Evolutionary conservation across 1,140 invertebrate genomes (phyloP).

Genomic region (Druon quercuslanigerum): DNA sequence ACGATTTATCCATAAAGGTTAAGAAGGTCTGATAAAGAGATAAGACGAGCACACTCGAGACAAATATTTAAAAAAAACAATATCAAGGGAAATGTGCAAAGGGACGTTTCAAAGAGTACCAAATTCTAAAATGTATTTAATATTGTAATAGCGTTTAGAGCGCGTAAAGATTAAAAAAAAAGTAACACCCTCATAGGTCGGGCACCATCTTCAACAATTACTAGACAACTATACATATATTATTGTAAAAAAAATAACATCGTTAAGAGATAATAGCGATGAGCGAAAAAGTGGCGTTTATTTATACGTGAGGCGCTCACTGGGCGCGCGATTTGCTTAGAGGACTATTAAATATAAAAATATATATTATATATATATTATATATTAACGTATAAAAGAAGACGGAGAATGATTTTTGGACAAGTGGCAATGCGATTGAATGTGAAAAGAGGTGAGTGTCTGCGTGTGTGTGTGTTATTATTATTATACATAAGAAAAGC

Average conservation of each 20-base stretch:
- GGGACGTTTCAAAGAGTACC: constrained; percentile 70
- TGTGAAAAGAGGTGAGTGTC: constrained; percentile 53
- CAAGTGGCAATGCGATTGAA: constrained; percentile 49
- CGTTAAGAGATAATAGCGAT: constrained; percentile 49
- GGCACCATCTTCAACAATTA: constrained; percentile 67
- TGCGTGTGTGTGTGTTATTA: constrained; percentile 54
- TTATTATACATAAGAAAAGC: not conserved
- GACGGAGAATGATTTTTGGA: constrained; percentile 40
- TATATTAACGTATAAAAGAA: constrained; percentile 45
- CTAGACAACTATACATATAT: constrained; percentile 54
- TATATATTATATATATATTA: constrained; percentile 43
- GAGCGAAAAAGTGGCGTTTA: constrained; percentile 36
- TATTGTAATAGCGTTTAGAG: constrained; percentile 68
- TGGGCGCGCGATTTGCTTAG: constrained; percentile 20
- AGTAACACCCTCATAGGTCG: constrained; percentile 60
- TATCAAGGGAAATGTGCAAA: constrained; percentile 51
- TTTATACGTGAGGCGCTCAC: constrained; percentile 37
- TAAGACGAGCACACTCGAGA: not conserved
- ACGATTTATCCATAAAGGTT: not conserved
- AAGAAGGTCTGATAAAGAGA: constrained; percentile 1
- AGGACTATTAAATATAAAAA: constrained; percentile 22
- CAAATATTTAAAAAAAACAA: constrained; percentile 38
- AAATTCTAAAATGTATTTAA: constrained; percentile 75
- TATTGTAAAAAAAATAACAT: constrained; percentile 45
- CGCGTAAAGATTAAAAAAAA: constrained; percentile 56